Conservation (phyloP, 53 echinoderm and acorn worm genomes). For the Arbacia lixula region DNA sequence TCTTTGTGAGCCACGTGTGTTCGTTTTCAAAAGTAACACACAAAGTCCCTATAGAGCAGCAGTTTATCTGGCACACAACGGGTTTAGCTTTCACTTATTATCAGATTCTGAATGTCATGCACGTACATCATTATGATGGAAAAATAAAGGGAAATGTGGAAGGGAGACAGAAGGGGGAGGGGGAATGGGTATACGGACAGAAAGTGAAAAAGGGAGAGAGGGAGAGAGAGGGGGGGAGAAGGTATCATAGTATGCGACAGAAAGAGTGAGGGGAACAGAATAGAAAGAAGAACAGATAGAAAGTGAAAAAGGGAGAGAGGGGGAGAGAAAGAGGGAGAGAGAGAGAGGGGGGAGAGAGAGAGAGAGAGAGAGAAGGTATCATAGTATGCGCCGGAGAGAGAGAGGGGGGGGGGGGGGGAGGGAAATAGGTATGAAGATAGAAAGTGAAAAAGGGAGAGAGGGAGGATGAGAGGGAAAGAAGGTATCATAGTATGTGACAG, state of each 20-base stretch:
- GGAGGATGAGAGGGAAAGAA: background rate
- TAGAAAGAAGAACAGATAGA: no score
- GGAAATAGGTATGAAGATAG: background rate
- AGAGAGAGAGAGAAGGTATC: background rate
- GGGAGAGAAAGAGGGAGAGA: background rate
- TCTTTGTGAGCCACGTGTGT: no score
- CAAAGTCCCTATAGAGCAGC: no score
- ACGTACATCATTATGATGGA: no score
- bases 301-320: no score
- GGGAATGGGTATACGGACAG: no score
- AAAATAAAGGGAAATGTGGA: background rate
- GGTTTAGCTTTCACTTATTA: no score
- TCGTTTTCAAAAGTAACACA: no score
- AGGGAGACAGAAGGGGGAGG: background rate
- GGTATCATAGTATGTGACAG: background rate
- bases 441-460: background rate
- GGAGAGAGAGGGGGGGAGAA: background rate
- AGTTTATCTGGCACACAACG: no score
- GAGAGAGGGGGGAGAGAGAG: background rate
- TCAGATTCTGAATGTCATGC: no score
- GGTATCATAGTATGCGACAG: background rate
- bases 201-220: background rate
- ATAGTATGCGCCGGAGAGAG: background rate
- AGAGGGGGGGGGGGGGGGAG: background rate
- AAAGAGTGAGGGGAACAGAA: background rate